Base-by-base conservation (phyloP, 2,113 vertebrate species). In the Hippoglossus stenolepis region DNA sequence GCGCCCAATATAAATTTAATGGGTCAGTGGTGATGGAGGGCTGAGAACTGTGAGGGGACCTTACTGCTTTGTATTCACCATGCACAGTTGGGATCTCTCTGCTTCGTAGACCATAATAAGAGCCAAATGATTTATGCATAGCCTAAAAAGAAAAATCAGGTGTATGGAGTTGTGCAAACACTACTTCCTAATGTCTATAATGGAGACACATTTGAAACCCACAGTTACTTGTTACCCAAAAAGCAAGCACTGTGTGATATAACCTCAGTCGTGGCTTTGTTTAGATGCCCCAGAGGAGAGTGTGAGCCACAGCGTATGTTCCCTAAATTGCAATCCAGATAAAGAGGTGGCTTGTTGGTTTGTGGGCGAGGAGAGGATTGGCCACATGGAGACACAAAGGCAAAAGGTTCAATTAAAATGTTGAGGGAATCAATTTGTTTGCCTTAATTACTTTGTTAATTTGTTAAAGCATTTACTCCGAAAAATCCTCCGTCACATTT, bases 401-500 rank as follows among this genome's bases (percentile, higher is more conserved):
- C 81, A 74, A 84, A 87, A 72, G 75, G 75, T 87, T 85, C 81
- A 86, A 82, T 89, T 82, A 86, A 88, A 85, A 90, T 71, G 67
- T 78, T 72, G 54, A 72, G 56, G 40, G 76, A 90, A 83, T 87
- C 87, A 79, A 90, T 89, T 87, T 93, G 84, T 91, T 90, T 90
- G 77, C 79, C 80, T 89, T 92, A 92, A 94, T 93, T 89, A 91
- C 89, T 87, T 83, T 83, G 88, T 87, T 89, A 88, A 93, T 94
- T 91, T 89, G 80, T 89, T 81, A 82, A 85, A 82, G 80, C 82
- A 76, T 88, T 85, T 77, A 79, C 78, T 88, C 75, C 28, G 38
- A 76, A 90, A 84, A 83, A 84, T 90, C 83, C 83, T 3, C 63
- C 73, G 76, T 84, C 87, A 88, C 79, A 89, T 88, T 85, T 85